Evolutionary conservation across 2,113 vertebrate genomes (phyloP).

Genomic region (Copsychus sechellarum): DNA sequence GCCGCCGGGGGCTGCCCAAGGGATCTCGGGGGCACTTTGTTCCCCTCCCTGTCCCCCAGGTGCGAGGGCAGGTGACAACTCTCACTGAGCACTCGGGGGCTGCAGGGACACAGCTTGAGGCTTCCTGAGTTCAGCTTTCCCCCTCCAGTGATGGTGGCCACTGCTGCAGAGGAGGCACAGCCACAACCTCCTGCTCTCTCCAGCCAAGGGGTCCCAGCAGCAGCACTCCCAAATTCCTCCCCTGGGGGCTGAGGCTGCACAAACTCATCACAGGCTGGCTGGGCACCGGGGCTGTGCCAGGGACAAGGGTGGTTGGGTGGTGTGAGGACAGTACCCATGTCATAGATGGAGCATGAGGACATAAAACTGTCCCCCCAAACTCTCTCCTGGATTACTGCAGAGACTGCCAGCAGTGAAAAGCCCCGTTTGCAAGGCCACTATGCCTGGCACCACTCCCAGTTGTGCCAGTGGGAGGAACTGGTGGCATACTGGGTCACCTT

Average conservation of each 20-base stretch:
- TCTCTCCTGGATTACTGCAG: neutral
- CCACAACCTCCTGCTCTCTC: neutral
- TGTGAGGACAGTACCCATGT: accelerated
- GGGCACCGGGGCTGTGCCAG: neutral
- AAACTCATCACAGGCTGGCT: neutral
- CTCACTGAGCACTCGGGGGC: accelerated
- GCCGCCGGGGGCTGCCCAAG: neutral
- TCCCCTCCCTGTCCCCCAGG: neutral
- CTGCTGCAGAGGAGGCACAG: neutral
- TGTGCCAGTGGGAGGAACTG: neutral
- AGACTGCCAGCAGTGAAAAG: neutral
- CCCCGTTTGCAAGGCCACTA: accelerated
- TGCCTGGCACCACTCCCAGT: neutral
- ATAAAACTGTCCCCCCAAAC: neutral
- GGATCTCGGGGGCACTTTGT: neutral
- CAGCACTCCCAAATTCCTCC: neutral
- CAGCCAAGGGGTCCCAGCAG: neutral
- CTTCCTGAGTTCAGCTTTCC: neutral
- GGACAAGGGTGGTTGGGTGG: neutral
- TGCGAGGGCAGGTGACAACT: accelerated
- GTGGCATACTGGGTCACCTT: neutral
- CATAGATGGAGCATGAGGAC: neutral
- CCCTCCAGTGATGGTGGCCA: neutral
- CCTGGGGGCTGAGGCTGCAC: neutral
- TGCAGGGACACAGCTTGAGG: neutral